phyloP scores from a whole-genome alignment of 2,113 vertebrate species.

The Alethe castanea region DNA sequence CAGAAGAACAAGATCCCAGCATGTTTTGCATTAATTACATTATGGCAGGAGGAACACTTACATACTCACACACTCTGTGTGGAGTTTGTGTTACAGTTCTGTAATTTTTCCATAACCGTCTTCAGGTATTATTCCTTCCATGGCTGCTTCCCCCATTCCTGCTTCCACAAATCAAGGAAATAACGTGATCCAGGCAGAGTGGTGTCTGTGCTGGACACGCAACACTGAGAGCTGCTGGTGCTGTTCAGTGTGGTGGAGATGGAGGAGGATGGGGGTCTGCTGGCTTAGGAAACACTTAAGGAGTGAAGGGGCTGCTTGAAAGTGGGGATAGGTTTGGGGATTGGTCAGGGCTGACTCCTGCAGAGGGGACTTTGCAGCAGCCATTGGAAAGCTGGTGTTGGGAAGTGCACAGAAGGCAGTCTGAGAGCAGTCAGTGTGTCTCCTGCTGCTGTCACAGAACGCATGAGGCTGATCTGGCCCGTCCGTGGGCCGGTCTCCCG shows the following conservation, averaged over 20 bases:
- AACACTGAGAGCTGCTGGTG: background rate
- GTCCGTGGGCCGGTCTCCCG: rapidly evolving
- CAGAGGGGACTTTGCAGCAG: rapidly evolving
- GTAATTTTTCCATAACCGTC: rapidly evolving
- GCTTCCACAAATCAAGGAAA: background rate
- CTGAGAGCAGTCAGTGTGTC: background rate
- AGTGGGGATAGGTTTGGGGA: background rate
- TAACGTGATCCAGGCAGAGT: rapidly evolving
- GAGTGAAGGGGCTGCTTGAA: background rate
- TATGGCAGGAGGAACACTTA: background rate
- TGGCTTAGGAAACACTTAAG: background rate
- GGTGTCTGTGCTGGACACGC: background rate
- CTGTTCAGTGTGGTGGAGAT: background rate
- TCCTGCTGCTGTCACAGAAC: background rate
- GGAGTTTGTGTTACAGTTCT: background rate
- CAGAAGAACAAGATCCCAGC: background rate
- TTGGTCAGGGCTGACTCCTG: background rate
- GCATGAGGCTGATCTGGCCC: rapidly evolving
- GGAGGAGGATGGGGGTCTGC: background rate
- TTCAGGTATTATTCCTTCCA: background rate
- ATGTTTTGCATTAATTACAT: background rate
- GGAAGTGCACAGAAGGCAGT: background rate
- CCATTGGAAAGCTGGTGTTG: rapidly evolving
- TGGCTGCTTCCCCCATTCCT: background rate
- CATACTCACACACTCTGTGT: rapidly evolving